A percentile compares a stretch with the other conserved stretches of the same genome.
Evolutionary conservation across 2,797 vertebrate genomes (phyloP).

Genomic region (Pterois miles): DNA sequence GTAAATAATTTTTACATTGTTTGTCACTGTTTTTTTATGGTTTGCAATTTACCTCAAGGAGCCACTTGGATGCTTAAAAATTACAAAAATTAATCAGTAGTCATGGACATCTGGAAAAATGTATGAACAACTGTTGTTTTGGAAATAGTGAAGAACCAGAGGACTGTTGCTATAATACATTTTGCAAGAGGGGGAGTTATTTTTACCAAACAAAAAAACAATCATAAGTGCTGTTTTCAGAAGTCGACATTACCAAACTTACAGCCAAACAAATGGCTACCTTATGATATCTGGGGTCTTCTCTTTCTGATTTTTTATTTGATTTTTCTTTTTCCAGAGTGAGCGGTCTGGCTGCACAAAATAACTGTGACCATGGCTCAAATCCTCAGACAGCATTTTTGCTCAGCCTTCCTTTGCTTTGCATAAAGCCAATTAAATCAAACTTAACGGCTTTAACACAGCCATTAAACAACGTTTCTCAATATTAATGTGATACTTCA

Average conservation of each 20-base stretch:
- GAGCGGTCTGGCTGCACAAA: neutral
- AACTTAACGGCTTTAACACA: neutral
- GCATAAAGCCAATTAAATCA: neutral
- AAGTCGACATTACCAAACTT: neutral
- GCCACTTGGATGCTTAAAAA: constrained; percentile 6
- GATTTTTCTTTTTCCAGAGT: neutral
- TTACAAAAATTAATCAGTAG: constrained; percentile 16
- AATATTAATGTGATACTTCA: constrained; percentile 22
- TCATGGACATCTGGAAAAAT: neutral
- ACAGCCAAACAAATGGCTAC: neutral
- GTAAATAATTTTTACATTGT: constrained; percentile 3
- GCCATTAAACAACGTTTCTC: neutral
- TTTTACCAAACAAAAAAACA: neutral
- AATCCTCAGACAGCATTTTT: neutral
- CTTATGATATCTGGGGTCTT: neutral
- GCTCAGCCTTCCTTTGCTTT: neutral
- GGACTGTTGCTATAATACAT: neutral
- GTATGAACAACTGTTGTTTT: neutral
- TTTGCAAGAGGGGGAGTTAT: neutral
- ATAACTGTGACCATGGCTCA: neutral
- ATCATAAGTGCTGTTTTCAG: neutral
- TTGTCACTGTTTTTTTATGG: neutral
- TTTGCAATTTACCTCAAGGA: neutral
- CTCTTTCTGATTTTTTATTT: neutral
- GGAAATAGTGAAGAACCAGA: neutral